Base-by-base conservation (phyloP, 2,113 vertebrate genomes). In the Neoarius graeffei region DNA sequence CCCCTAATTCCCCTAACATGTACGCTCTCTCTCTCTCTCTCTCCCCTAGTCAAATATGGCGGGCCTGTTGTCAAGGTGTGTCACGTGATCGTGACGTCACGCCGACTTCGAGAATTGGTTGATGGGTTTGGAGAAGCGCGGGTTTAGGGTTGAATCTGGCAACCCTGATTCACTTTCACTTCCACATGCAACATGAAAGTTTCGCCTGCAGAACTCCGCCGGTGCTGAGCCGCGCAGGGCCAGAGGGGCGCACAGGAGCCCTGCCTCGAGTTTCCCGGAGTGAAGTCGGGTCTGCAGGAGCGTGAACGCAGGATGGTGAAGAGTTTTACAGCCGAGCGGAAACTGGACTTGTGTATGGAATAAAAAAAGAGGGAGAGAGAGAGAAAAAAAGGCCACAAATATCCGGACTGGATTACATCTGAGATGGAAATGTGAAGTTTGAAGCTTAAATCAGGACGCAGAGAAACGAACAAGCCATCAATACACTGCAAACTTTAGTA, bases 151-250 rank as follows among this genome's bases (percentile, higher is more conserved):
- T 9, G 7, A 4, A 76, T 85, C 84, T 85, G 84, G 84, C 84
- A 85, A 85, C 84, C 84, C 30, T 48, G 30, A 30, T 60, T 57
- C 77, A 81, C 56, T 81, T 81, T 5, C 83, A 85, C 4, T 85
- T 17, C 1, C 83, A 14, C 83, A 73, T 25, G 83, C 52, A 73
- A 73, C 67, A 14, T 59, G 82, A 88, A 66, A 84, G 82, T 88
- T 88, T 84, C 27, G 27, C n/a, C 50, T 60, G 81, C 57, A 56
- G 35, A 66, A 66, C n/a, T n/a, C n/a, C n/a, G n/a, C n/a, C n/a
- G n/a, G n/a, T n/a, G n/a, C n/a, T n/a, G n/a, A n/a, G n/a, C n/a
- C n/a, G n/a, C n/a, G n/a, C n/a, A n/a, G n/a, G n/a, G n/a, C n/a
- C n/a, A n/a, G n/a, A n/a, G n/a, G n/a, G n/a, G n/a, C n/a, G n/a